Evolutionary conservation across 1,140 invertebrate species (phyloP), one percentile per base, ranked within the genome.

Genomic region (Mactra quadrangularis): DNA sequence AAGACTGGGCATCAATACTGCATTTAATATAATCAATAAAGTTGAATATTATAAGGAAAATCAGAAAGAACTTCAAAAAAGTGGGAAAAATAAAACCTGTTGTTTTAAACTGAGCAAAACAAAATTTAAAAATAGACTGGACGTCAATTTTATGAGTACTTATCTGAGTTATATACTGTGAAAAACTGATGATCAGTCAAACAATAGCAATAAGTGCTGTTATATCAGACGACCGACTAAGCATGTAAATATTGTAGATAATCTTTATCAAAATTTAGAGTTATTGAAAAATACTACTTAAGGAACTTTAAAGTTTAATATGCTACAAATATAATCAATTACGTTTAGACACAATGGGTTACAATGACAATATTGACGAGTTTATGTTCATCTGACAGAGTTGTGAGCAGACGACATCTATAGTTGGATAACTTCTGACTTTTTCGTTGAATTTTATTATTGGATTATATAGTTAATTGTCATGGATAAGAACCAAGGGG

Each of bases 191-290:
- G 47, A 47, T 68, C 27, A 47, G 25, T 15, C 31, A 68, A 25
- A 52, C 29, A 41, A 33, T 31, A 64, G 33, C 19, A 35, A 47
- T 64, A 55, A 76, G 55, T 27, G 45, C 35, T 29, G 19, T 76
- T 62, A 35, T 45, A 62, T 33, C 19, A 29, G 19, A 29, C 25
- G 57, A 7, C 74, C 62, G 74, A 76, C 74, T 76, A 64, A 64
- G 74, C 74, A 76, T 76, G 74, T 60, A 76, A 76, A 76, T 76
- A 76, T 41, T 41, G 15, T 33, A 47, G 74, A 76, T 76, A 45
- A 64, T 25, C 15, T 19, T 62, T 76, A 76, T 76, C 74, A 62
- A 50, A 62, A 60, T 25, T 31, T 45, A 57, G 57, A 60, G 41
- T n/a, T 76, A 76, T 76, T 64, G 74, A 64, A 64, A 41, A 76